Conservation (phyloP, 2,113 vertebrate species). For the Nycticorax nycticorax region DNA sequence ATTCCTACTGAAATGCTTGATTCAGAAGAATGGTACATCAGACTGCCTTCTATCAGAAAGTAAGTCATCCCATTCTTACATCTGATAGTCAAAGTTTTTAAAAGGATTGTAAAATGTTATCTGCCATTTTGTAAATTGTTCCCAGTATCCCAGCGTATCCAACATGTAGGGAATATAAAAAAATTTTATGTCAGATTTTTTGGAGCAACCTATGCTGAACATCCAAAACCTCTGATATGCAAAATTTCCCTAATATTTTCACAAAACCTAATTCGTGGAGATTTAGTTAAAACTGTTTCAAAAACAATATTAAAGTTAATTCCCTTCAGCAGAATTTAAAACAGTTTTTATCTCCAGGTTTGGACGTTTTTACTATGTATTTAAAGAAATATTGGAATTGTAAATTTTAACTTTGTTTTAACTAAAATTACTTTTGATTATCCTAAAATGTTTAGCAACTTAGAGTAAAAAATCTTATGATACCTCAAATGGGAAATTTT, state of each 20-base stretch:
- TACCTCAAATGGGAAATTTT: background rate
- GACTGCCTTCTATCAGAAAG: background rate
- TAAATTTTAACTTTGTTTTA: background rate
- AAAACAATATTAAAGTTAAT: background rate
- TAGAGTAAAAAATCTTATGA: background rate
- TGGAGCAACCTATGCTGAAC: background rate
- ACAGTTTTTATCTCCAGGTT: background rate
- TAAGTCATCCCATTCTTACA: background rate
- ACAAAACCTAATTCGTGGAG: background rate
- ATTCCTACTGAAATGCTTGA: background rate
- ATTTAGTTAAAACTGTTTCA: background rate
- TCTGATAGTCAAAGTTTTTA: background rate
- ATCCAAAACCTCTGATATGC: background rate
- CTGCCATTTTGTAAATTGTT: background rate
- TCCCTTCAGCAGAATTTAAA: background rate
- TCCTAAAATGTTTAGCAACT: background rate
- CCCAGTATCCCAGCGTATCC: background rate
- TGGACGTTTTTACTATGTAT: background rate
- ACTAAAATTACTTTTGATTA: background rate
- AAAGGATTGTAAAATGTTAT: background rate
- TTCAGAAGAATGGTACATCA: background rate
- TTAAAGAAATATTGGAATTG: background rate
- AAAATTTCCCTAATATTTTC: background rate
- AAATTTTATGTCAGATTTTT: background rate
- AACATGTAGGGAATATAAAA: background rate